A percentile compares a stretch with the other conserved stretches of the same genome.
phyloP scores from a whole-genome alignment of 2,888 invertebrate species.

The Allygus modestus region DNA sequence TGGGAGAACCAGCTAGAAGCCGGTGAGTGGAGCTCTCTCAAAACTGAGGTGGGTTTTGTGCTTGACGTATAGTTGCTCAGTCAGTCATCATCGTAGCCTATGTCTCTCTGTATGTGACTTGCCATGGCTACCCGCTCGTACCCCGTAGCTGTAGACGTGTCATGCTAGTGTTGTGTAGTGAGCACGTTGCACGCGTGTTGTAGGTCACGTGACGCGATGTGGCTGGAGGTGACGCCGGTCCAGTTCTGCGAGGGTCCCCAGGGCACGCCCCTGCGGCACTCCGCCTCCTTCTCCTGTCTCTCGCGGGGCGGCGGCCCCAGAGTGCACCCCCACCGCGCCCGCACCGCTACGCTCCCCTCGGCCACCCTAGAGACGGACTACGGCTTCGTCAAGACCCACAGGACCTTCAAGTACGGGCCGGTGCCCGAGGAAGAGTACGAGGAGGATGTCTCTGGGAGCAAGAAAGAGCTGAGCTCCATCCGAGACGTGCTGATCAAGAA shows the following conservation, averaged over 20 bases:
- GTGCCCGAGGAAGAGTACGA: conserved; percentile 68
- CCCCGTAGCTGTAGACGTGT: background rate
- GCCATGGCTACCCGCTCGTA: too few relatives aligned
- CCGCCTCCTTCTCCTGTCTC: conserved; percentile 76
- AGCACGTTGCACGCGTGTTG: conserved; percentile 43
- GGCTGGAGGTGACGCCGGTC: conserved; percentile 66
- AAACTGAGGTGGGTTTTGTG: too few relatives aligned
- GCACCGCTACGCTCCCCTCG: conserved; percentile 75
- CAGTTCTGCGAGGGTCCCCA: conserved; percentile 61
- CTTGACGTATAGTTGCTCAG: too few relatives aligned
- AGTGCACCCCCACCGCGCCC: conserved; percentile 72
- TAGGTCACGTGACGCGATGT: conserved; percentile 63
- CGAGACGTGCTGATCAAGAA: conserved; percentile 70
- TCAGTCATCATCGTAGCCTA: too few relatives aligned
- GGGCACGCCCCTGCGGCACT: conserved; percentile 75
- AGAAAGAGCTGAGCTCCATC: conserved; percentile 64
- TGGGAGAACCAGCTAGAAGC: too few relatives aligned
- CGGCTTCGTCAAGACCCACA: conserved; percentile 72
- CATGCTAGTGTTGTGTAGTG: conserved; percentile 51
- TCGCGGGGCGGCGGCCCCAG: conserved; percentile 72
- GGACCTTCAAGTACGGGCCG: conserved; percentile 65
- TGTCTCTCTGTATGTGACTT: background rate
- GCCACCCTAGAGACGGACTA: conserved; percentile 70
- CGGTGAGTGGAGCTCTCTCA: too few relatives aligned
- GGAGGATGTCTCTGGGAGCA: conserved; percentile 52